A percentile compares a stretch with the other conserved stretches of the same genome.
phyloP scores from a whole-genome alignment of 2,888 invertebrate species.

The Nysson spinosus region DNA sequence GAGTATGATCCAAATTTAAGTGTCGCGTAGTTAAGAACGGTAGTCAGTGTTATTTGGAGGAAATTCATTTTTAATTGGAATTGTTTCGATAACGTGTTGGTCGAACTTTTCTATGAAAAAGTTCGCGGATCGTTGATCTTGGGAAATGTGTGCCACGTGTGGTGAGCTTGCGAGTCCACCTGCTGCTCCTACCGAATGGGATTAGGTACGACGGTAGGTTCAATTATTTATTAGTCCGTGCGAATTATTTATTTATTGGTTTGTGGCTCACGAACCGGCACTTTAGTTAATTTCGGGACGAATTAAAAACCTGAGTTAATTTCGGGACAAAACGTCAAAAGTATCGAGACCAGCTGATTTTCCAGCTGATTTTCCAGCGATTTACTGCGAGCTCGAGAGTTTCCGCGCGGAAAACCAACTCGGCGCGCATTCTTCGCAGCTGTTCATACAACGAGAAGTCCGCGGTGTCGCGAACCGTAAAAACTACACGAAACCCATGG shows the following conservation, averaged over 20 bases:
- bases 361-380: slow-evolving; percentile 33
- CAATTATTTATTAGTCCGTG: slow-evolving; percentile 5
- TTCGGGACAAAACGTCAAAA: not conserved
- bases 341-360: no score
- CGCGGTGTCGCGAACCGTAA: slow-evolving; percentile 22
- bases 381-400: slow-evolving; percentile 17
- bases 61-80: no score
- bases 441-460: slow-evolving; percentile 52
- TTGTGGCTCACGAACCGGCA: no score
- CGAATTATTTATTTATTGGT: not conserved
- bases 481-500: no score
- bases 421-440: slow-evolving; percentile 50
- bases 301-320: not conserved
- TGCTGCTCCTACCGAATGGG: slow-evolving; percentile 48
- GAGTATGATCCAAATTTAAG: no score
- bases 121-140: slow-evolving; percentile 15
- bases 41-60: no score
- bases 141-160: slow-evolving; percentile 58
- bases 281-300: no score
- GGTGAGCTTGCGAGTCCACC: slow-evolving; percentile 45
- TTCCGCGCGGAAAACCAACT: slow-evolving; percentile 10
- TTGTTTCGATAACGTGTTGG: no score
- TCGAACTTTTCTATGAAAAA: no score
- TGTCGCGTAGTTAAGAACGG: no score
- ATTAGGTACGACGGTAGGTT: slow-evolving; percentile 54